These are phyloP conservation scores for Megalops cyprinoides DNA, from an alignment of 2,797 vertebrate species.

Conservation along the genomic window DNA sequence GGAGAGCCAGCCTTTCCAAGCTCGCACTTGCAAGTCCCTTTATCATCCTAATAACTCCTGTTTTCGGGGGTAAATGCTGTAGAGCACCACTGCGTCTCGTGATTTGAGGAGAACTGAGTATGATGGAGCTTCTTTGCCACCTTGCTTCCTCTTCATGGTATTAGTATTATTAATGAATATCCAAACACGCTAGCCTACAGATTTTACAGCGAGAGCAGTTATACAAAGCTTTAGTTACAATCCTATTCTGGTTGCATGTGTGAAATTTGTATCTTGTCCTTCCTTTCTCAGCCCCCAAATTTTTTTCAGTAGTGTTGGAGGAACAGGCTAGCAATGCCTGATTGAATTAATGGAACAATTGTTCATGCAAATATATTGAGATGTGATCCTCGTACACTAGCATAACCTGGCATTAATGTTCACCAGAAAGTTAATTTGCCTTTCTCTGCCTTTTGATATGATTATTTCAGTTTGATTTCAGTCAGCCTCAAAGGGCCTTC, in stretches of 20 bases:
- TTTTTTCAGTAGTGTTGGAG: no score
- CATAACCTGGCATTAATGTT: no score
- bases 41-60: not conserved
- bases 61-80: not conserved
- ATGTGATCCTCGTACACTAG: no score
- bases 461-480: not conserved
- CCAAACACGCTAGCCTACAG: no score
- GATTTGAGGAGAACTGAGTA: no score
- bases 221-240: not conserved
- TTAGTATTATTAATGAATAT: not conserved
- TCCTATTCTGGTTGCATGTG: not conserved
- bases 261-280: not conserved
- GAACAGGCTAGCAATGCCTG: no score
- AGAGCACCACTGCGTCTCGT: no score
- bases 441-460: not conserved
- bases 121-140: no score
- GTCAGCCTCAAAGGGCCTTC: constrained; percentile 3
- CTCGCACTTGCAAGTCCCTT: not conserved
- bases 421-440: not conserved
- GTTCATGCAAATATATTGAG: no score
- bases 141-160: no score
- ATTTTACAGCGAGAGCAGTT: not conserved
- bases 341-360: no score
- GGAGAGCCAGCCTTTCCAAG: not conserved
- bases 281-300: not conserved